Evolutionary conservation across 2,113 vertebrate species (phyloP).

Genomic region (Rhinoptilus africanus): DNA sequence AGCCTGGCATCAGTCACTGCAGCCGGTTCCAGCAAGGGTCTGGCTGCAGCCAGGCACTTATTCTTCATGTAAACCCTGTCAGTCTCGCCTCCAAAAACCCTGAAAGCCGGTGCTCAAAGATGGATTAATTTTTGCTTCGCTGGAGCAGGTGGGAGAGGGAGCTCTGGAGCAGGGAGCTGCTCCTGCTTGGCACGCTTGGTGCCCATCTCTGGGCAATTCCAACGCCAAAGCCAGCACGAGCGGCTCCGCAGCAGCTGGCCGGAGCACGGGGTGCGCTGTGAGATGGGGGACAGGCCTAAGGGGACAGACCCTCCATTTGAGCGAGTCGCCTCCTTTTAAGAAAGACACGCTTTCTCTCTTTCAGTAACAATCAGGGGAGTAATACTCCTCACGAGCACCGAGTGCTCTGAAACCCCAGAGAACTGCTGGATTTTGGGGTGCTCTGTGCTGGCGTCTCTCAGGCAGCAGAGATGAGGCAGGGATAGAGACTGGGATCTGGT

Average conservation of each 20-base stretch:
- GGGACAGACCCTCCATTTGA: too few relatives aligned
- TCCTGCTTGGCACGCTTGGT: not conserved
- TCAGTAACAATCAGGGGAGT: not conserved
- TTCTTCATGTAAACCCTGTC: not conserved
- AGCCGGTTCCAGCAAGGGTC: not conserved
- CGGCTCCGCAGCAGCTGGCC: not conserved
- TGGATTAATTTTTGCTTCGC: not conserved
- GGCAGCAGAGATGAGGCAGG: not conserved
- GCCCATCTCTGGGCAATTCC: fast-evolving
- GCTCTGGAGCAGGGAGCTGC: not conserved
- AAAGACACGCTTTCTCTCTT: not conserved
- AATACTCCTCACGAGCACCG: not conserved
- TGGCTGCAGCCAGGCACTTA: not conserved
- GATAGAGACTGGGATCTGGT: not conserved
- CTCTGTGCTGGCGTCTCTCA: not conserved
- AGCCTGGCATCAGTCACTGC: not conserved
- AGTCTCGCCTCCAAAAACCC: not conserved
- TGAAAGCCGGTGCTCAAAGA: fast-evolving
- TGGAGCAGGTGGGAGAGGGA: not conserved
- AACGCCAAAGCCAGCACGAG: not conserved
- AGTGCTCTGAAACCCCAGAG: not conserved
- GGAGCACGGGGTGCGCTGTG: fast-evolving
- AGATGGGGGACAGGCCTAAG: not conserved
- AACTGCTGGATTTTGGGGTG: not conserved
- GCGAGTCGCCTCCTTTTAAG: not conserved